Evolutionary conservation across 1,140 invertebrate species (phyloP).

Genomic region (Alviniconcha marisindica): DNA sequence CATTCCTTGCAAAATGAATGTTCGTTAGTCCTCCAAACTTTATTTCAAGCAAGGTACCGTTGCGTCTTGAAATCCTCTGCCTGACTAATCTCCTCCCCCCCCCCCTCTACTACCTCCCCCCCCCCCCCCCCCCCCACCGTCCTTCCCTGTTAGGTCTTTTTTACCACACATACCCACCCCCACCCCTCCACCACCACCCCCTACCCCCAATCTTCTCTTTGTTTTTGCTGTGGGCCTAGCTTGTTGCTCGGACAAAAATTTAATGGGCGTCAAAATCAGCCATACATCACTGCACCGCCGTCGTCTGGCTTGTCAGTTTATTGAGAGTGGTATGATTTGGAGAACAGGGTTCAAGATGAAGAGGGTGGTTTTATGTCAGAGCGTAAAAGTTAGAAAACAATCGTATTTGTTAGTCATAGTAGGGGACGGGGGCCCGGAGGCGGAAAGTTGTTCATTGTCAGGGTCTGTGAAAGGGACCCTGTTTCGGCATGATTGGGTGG

Average conservation of each 20-base stretch:
- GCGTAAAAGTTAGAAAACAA: slow-evolving; percentile 7
- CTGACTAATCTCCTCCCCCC: too few relatives aligned
- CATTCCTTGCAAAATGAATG: too few relatives aligned
- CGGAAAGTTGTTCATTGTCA: background rate
- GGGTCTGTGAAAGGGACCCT: background rate
- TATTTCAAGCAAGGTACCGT: too few relatives aligned
- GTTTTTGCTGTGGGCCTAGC: too few relatives aligned
- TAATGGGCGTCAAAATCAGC: background rate
- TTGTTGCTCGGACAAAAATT: slow-evolving; percentile 5
- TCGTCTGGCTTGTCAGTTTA: background rate
- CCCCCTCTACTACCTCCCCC: too few relatives aligned
- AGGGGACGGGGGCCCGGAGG: background rate
- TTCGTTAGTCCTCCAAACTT: too few relatives aligned
- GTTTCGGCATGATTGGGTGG: slow-evolving; percentile 20
- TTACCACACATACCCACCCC: too few relatives aligned
- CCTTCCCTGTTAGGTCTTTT: too few relatives aligned
- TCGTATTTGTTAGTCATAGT: slow-evolving; percentile 3
- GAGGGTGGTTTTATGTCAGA: background rate
- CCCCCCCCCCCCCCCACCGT: too few relatives aligned
- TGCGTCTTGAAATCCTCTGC: too few relatives aligned
- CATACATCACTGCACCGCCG: background rate
- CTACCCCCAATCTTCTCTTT: too few relatives aligned
- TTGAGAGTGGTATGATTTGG: background rate
- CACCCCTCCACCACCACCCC: too few relatives aligned
- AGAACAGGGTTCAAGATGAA: background rate